Base-by-base conservation (phyloP, 2,113 vertebrate genomes). In the Heterocephalus glaber region DNA sequence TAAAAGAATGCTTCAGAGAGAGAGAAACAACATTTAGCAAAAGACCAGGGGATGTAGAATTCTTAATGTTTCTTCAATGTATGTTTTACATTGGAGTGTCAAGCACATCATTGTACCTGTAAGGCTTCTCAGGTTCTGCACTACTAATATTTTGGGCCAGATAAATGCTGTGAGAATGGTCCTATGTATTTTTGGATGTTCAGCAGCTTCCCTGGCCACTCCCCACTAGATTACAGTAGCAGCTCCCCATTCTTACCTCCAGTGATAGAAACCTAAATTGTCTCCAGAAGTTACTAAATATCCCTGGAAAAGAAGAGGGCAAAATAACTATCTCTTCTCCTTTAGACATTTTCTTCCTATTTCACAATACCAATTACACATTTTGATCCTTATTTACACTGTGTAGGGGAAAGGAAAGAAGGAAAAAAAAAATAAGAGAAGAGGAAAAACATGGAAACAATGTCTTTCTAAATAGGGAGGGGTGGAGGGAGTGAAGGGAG, bases 221-320 rank as follows among this genome's bases (percentile, higher is more conserved):
- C 11, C n/a, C 0, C 6, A 68, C 13, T 35, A 65, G 65, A 60
- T 86, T 22, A 19, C 1, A 83, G 41, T 28, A n/a, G 41, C 12
- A 79, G 8, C 1, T 3, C 0, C 9, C n/a, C 14, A 9, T 17
- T 58, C 4, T 30, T 54, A 12, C 4, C 6, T 5, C 9, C 7
- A 49, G 9, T 4, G 52, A 0, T n/a, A 52, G 68, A 92, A 82
- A 58, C 5, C 28, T n/a, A 86, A 56, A 65, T 7, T 44, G 0
- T 58, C 44, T 82, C 14, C 52, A 60, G 28, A 81, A n/a, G 2
- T 56, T 82, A 24, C 35, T 65, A 90, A 72, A n/a, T 81, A 22
- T 70, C 3, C 5, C 24, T 81, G 6, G 7, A 1, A 5, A 79
- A 72, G 13, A 79, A 35, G 13, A 10, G 1, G 1, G 2, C 0